Evolutionary conservation across 2,888 invertebrate species (phyloP).

Genomic region (Antheraea assamensis): DNA sequence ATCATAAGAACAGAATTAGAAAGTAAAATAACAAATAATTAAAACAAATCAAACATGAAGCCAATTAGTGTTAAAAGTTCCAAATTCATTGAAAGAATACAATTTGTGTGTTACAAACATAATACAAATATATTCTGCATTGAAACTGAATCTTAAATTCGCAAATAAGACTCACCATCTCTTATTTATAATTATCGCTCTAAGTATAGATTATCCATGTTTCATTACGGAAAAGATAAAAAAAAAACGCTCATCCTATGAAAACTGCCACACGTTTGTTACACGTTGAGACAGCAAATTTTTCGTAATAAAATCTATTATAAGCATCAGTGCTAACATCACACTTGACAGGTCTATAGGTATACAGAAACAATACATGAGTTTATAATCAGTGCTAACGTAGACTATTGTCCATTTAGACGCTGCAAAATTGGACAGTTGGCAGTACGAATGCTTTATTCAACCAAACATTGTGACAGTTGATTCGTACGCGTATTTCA

Average conservation of each 20-base stretch:
- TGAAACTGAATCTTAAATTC: too few relatives aligned
- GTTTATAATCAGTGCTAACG: background rate
- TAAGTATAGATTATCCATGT: background rate
- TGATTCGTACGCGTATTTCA: background rate
- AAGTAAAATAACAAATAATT: too few relatives aligned
- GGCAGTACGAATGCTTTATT: background rate
- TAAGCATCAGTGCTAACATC: background rate
- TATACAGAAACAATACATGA: background rate
- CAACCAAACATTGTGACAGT: background rate
- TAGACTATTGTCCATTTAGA: background rate
- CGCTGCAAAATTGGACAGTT: background rate
- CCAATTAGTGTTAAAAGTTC: too few relatives aligned
- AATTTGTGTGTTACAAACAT: too few relatives aligned
- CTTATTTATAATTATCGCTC: background rate
- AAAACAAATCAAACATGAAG: too few relatives aligned
- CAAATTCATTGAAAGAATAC: too few relatives aligned
- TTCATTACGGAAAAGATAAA: too few relatives aligned
- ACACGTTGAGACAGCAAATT: background rate
- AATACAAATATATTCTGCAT: too few relatives aligned
- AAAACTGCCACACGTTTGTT: background rate
- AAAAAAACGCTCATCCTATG: too few relatives aligned
- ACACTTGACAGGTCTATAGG: background rate
- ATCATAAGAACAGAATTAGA: too few relatives aligned
- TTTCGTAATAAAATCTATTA: background rate
- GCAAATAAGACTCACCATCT: too few relatives aligned